phyloP scores from a whole-genome alignment of 2,888 invertebrate genomes.

The Acronicta leporina region DNA sequence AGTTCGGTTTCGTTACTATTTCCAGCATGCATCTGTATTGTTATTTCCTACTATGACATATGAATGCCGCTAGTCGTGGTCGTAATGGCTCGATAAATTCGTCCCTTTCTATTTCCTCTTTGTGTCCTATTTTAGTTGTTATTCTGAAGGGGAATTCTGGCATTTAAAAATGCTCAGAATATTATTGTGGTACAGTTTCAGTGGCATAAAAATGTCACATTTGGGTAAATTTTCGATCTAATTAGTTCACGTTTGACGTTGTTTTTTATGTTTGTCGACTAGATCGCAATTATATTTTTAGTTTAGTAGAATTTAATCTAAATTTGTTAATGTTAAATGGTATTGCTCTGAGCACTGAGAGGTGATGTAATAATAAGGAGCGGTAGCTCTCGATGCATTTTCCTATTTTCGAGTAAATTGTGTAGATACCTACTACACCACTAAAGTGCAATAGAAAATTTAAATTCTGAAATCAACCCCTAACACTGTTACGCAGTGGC shows the following conservation, averaged over 20 bases:
- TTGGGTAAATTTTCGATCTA: no score
- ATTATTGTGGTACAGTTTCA: no score
- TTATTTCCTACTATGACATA: constrained; percentile 61
- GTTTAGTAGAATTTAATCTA: no score
- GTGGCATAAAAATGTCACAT: no score
- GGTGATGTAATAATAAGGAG: no score
- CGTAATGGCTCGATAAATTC: constrained; percentile 70
- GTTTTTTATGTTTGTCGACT: no score
- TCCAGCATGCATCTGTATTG: constrained; percentile 44
- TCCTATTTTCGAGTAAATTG: neutral
- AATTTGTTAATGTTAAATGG: no score
- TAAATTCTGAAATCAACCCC: constrained; percentile 53
- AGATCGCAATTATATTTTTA: no score
- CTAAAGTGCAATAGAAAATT: constrained; percentile 40
- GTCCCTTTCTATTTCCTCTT: constrained; percentile 57
- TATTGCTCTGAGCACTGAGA: no score
- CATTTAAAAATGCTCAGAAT: no score
- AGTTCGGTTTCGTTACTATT: constrained; percentile 30
- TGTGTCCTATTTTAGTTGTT: constrained; percentile 60
- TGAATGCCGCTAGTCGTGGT: constrained; percentile 52
- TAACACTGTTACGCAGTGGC: constrained; percentile 60
- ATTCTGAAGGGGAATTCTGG: constrained; percentile 32
- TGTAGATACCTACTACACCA: constrained; percentile 1
- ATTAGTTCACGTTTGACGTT: no score
- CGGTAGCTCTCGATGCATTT: neutral